Evolutionary conservation across 2,888 invertebrate species (phyloP).

Genomic region (Cynaeus angustus): DNA sequence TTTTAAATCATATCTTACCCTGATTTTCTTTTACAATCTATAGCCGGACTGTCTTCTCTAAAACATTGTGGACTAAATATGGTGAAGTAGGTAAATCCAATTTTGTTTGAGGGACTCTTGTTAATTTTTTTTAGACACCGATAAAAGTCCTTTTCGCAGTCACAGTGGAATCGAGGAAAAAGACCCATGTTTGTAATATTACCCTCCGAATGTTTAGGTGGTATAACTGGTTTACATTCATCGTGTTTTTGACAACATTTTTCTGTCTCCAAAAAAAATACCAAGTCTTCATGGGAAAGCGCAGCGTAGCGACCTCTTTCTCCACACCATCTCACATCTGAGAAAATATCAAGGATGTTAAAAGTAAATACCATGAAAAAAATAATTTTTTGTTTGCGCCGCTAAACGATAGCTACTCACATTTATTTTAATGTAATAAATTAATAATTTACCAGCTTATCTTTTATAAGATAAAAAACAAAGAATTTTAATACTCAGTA

Average conservation of each 20-base stretch:
- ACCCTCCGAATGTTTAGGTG: constrained; percentile 74
- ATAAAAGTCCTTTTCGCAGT: constrained; percentile 81
- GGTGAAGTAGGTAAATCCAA: constrained; percentile 84
- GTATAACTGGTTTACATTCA: constrained; percentile 77
- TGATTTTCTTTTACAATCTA: constrained; percentile 69
- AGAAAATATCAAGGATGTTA: constrained; percentile 12
- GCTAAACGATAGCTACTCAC: no score
- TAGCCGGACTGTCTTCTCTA: constrained; percentile 75
- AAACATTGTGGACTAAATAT: constrained; percentile 83
- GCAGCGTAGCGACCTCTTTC: constrained; percentile 76
- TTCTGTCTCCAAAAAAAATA: constrained; percentile 78
- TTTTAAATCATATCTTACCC: not conserved
- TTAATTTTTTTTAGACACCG: constrained; percentile 77
- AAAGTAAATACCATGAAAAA: constrained; percentile 19
- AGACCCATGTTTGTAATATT: constrained; percentile 79
- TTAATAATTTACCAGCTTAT: no score
- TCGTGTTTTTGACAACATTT: constrained; percentile 83
- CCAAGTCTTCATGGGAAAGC: constrained; percentile 75
- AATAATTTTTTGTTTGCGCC: no score
- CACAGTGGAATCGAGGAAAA: constrained; percentile 82
- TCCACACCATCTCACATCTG: constrained; percentile 86
- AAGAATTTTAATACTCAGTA: no score
- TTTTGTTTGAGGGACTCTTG: constrained; percentile 70
- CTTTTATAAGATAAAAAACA: no score
- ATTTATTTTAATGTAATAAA: no score